Conservation (phyloP, 2,113 vertebrate species). For the Pedetes capensis region DNA sequence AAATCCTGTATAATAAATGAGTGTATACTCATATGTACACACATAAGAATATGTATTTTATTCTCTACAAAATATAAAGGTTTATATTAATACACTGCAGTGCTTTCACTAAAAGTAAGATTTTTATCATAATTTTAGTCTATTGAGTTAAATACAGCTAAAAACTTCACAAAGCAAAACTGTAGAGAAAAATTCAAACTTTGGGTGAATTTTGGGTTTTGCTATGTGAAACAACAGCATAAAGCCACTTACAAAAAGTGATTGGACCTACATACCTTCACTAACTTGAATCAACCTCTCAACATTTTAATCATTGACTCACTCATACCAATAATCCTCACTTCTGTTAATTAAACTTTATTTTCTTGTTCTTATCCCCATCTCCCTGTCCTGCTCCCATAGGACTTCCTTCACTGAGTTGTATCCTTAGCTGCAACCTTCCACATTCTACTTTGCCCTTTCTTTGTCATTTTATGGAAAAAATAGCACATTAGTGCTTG, state of each 20-base stretch:
- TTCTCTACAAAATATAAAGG: not conserved
- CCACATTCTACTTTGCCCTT: not conserved
- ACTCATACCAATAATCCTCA: not conserved
- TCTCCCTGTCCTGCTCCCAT: not conserved
- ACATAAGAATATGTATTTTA: not conserved
- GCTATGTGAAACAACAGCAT: not conserved
- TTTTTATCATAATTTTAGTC: constrained; percentile 41
- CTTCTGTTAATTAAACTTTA: not conserved
- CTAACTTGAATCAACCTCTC: not conserved
- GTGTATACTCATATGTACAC: not conserved
- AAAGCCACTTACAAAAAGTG: not conserved
- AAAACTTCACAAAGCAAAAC: not conserved
- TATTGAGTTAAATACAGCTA: not conserved
- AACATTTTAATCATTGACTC: not conserved
- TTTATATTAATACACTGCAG: not conserved
- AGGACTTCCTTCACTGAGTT: not conserved
- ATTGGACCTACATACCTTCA: not conserved
- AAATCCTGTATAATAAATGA: not conserved
- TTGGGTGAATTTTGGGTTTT: not conserved
- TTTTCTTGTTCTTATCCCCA: not conserved
- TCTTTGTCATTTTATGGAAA: not conserved
- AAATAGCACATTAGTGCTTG: not conserved
- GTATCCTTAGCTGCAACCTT: not conserved
- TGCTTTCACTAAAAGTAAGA: not conserved
- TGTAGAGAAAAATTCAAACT: not conserved